phyloP scores from a whole-genome alignment of 2,113 vertebrate species.

The Xenopus borealis region DNA sequence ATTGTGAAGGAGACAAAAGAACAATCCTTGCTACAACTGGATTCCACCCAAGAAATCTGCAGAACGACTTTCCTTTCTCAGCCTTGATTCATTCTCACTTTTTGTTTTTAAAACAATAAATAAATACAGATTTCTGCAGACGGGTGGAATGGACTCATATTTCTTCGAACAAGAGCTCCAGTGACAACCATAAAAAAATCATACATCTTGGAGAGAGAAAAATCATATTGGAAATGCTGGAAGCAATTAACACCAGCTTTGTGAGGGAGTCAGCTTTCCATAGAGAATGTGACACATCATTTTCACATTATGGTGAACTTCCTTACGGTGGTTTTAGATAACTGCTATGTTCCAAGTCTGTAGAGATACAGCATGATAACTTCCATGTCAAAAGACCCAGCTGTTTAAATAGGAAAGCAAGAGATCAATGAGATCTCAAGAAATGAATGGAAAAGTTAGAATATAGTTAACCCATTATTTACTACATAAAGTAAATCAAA shows the following conservation, averaged over 20 bases:
- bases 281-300: conserved; percentile 24
- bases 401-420: neutral
- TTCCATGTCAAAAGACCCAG: conserved; percentile 1
- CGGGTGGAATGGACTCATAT: neutral
- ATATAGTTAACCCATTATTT: neutral
- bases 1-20: no score
- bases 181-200: neutral
- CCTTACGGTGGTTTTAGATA: neutral
- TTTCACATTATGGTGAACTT: conserved; percentile 24
- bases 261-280: neutral
- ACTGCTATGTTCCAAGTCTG: neutral
- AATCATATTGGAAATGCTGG: conserved; percentile 5
- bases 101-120: conserved; percentile 2
- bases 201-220: neutral
- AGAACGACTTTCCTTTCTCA: conserved; percentile 14
- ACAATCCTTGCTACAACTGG: conserved; percentile 11
- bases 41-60: conserved; percentile 12
- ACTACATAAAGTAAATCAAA: neutral
- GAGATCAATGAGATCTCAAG: neutral
- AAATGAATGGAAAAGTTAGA: neutral
- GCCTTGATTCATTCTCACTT: conserved; percentile 12
- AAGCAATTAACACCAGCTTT: conserved; percentile 40
- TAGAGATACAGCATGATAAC: conserved; percentile 2
- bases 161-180: conserved; percentile 1
- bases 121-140: conserved; percentile 11